phyloP scores from a whole-genome alignment of 2,797 vertebrate genomes.

The Mycteria americana region DNA sequence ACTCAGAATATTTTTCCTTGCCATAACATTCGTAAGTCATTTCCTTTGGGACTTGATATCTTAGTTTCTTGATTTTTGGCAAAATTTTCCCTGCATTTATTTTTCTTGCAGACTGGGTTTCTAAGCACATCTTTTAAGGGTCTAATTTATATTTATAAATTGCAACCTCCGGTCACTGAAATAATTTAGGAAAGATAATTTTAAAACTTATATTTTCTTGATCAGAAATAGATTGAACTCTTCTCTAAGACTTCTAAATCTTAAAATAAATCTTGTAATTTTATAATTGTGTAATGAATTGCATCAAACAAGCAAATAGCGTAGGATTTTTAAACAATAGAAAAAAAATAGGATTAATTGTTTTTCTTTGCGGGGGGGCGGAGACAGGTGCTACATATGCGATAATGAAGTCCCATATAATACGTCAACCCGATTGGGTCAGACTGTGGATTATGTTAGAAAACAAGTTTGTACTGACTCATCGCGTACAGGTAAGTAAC shows the following conservation, averaged over 20 bases:
- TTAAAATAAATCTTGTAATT: background rate
- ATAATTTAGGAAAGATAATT: background rate
- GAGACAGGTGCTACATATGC: slow-evolving; percentile 89
- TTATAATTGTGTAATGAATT: background rate
- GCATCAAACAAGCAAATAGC: background rate
- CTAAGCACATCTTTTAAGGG: background rate
- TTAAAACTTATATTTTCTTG: background rate
- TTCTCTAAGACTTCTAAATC: background rate
- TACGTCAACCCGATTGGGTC: slow-evolving; percentile 82
- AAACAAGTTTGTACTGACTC: slow-evolving; percentile 75
- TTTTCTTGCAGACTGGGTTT: background rate
- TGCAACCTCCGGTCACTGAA: background rate
- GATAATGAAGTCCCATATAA: slow-evolving; percentile 87
- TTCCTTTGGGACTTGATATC: background rate
- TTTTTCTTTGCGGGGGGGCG: background rate
- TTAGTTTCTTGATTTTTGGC: background rate
- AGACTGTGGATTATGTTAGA: slow-evolving; percentile 84
- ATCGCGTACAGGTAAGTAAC: slow-evolving; percentile 76
- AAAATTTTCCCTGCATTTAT: background rate
- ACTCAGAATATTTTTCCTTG: background rate
- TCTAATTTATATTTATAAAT: background rate
- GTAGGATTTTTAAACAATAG: background rate
- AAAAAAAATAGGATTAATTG: slow-evolving; percentile 30
- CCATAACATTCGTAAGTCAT: accelerated
- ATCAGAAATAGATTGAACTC: background rate